Evolutionary conservation across 2,888 invertebrate genomes (phyloP).

Genomic region (Folsomia candida): DNA sequence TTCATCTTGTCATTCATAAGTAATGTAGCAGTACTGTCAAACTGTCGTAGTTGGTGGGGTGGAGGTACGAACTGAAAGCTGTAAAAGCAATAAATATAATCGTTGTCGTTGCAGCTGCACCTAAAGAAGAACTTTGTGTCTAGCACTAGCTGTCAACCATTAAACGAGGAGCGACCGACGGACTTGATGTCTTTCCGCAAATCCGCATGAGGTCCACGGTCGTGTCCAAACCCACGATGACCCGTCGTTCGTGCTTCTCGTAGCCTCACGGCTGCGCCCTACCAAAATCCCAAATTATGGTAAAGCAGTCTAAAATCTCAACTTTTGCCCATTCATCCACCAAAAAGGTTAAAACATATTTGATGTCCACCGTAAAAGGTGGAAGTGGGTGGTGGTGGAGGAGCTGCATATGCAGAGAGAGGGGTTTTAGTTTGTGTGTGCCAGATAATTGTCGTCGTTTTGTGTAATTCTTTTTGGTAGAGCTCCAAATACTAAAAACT

Average conservation of each 20-base stretch:
- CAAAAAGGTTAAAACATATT: not conserved
- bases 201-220: slow-evolving; percentile 21
- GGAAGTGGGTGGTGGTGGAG: too few relatives aligned
- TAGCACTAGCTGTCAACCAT: slow-evolving; percentile 7
- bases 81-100: slow-evolving; percentile 4
- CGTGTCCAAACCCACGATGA: not conserved
- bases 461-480: too few relatives aligned
- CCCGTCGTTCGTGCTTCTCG: not conserved
- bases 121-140: not conserved
- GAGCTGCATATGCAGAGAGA: too few relatives aligned
- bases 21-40: too few relatives aligned
- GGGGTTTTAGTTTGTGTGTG: too few relatives aligned
- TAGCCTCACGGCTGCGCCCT: too few relatives aligned
- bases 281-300: too few relatives aligned
- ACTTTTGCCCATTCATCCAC: not conserved
- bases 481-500: too few relatives aligned
- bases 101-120: slow-evolving; percentile 6
- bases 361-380: not conserved
- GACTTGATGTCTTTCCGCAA: slow-evolving; percentile 16
- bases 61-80: not conserved
- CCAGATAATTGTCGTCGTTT: too few relatives aligned
- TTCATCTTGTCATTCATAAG: too few relatives aligned
- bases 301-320: not conserved
- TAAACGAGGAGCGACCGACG: slow-evolving; percentile 12
- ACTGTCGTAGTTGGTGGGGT: not conserved